A percentile compares a stretch with the other conserved stretches of the same genome.
Evolutionary conservation across 2,888 invertebrate genomes (phyloP).

Genomic region (Parnassius orleans): DNA sequence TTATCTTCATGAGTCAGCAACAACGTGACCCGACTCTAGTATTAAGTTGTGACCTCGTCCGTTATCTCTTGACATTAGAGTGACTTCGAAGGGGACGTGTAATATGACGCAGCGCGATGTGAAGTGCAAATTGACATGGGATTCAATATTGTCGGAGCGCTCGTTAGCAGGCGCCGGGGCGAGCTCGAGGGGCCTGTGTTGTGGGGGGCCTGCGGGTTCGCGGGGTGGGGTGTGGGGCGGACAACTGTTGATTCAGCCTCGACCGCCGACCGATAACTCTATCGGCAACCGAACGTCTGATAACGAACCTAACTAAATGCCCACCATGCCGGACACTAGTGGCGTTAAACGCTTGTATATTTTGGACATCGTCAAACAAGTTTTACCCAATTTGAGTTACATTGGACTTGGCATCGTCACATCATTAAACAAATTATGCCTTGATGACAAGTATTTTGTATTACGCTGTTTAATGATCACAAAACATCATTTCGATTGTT

Average conservation of each 20-base stretch:
- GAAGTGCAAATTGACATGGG: conserved; percentile 11
- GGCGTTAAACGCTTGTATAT: background rate
- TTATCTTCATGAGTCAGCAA: too few species aligned
- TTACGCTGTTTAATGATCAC: too few species aligned
- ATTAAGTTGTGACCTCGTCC: background rate
- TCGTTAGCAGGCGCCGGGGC: conserved; percentile 8
- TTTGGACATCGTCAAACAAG: too few species aligned
- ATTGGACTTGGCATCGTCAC: too few species aligned
- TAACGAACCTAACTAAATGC: conserved; percentile 7
- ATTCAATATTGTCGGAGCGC: conserved; percentile 7
- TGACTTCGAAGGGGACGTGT: background rate
- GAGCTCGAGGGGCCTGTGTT: background rate
- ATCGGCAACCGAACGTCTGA: conserved; percentile 9
- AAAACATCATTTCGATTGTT: too few species aligned
- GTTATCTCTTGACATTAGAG: background rate
- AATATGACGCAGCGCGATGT: background rate
- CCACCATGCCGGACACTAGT: background rate
- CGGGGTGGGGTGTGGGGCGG: background rate
- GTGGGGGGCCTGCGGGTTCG: background rate
- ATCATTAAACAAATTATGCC: too few species aligned
- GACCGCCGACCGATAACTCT: conserved; percentile 1
- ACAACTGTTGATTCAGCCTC: conserved; percentile 22
- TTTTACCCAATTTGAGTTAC: too few species aligned
- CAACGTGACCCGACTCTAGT: background rate
- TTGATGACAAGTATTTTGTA: too few species aligned